These are phyloP conservation scores for Diadromus collaris DNA, from an alignment of 2,888 invertebrate species.

Conservation along the genomic window DNA sequence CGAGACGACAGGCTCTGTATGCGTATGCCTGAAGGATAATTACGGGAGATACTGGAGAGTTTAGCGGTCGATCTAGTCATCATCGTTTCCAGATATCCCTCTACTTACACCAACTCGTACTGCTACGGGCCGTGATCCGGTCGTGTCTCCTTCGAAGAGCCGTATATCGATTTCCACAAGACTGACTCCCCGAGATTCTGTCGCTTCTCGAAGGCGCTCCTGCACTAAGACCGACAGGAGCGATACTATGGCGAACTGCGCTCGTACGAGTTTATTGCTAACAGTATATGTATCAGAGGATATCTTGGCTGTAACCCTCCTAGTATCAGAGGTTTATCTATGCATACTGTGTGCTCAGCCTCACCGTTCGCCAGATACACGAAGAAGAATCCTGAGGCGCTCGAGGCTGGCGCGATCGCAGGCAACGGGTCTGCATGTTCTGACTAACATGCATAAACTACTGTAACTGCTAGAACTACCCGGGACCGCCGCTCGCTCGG, in stretches of 20 bases:
- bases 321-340: constrained; percentile 53
- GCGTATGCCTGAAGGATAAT: constrained; percentile 33
- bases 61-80: constrained; percentile 33
- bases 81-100: constrained; percentile 22
- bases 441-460: constrained; percentile 39
- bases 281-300: constrained; percentile 21
- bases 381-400: constrained; percentile 58
- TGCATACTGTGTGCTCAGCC: constrained; percentile 38
- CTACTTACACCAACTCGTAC: not conserved
- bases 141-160: not conserved
- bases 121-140: not conserved
- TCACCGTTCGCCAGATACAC: constrained; percentile 41
- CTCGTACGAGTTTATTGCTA: constrained; percentile 44
- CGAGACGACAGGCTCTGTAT: constrained; percentile 5
- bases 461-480: constrained; percentile 39
- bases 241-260: constrained; percentile 32
- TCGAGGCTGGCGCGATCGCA: constrained; percentile 33
- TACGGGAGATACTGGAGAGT: constrained; percentile 18
- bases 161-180: constrained; percentile 20
- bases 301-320: constrained; percentile 33
- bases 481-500: constrained; percentile 5
- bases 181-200: constrained; percentile 1
- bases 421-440: constrained; percentile 31
- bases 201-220: constrained; percentile 25
- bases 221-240: constrained; percentile 16